Conservation (phyloP, 2,888 invertebrate genomes). For the Agelastica alni region DNA sequence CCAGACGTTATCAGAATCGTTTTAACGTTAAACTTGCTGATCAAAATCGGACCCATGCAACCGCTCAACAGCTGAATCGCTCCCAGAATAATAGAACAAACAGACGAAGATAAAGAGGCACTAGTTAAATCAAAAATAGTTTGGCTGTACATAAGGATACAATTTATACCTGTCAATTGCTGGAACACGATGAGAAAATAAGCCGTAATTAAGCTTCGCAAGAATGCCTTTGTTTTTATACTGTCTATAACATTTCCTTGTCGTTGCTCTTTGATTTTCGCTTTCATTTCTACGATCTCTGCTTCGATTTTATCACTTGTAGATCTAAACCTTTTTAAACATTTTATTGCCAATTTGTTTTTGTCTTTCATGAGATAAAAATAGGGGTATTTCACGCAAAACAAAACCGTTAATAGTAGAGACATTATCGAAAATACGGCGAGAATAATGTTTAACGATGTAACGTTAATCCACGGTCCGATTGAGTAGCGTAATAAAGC, state of each 20-base stretch:
- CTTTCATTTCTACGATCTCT: constrained; percentile 17
- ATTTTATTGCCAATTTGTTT: constrained; percentile 64
- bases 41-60: constrained; percentile 71
- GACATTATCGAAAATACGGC: constrained; percentile 58
- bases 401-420: constrained; percentile 65
- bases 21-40: constrained; percentile 76
- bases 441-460: constrained; percentile 61
- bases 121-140: constrained; percentile 71
- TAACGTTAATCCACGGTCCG: constrained; percentile 74
- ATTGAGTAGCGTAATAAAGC: constrained; percentile 69
- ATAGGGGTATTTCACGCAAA: constrained; percentile 83
- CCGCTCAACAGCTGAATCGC: constrained; percentile 77
- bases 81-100: constrained; percentile 77
- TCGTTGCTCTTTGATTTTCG: constrained; percentile 7
- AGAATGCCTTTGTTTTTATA: constrained; percentile 63
- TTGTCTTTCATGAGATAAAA: constrained; percentile 66
- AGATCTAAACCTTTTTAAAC: constrained; percentile 55
- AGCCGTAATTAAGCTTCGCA: constrained; percentile 74
- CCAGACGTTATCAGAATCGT: constrained; percentile 73
- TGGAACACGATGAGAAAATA: constrained; percentile 78
- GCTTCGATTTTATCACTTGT: neutral
- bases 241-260: constrained; percentile 6
- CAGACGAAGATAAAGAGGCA: constrained; percentile 61
- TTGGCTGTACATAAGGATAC: constrained; percentile 77
- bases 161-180: constrained; percentile 81